Base-by-base conservation (phyloP, 2,797 vertebrate genomes). In the Pangasius krempfi region DNA sequence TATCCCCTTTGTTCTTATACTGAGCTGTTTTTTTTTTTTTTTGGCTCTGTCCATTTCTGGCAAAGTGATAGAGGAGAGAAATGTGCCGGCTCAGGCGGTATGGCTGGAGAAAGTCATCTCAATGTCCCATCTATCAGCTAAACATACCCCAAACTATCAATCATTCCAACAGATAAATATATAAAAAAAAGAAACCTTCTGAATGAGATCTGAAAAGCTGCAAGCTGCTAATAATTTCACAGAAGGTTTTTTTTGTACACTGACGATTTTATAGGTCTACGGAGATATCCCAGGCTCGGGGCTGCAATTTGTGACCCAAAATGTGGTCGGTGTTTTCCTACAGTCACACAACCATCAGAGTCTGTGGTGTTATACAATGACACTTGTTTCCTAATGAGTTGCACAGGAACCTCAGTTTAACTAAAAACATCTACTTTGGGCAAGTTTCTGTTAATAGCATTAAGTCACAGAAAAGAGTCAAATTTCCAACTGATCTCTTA, bases 61-160 rank as follows among this genome's bases (percentile, higher is more conserved):
- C 80, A 87, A 88, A 58, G 88, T 92, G 88, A 91, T 92, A 94
- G 88, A 90, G 89, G 84, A 85, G 50, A 92, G 86, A 95, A 96
- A 96, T 95, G 94, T 95, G 95, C 95, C 95, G 95, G 96, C 84
- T 91, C 89, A 62, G 92, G 89, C 62, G 3, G 18, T 54, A 50
- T 62, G 75, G 50, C 50, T 47, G 85, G 79, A 81, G 84, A 83
- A 82, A 88, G 86, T 86, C 86, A 88, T 85, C 85, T 91, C 88
- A 90, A 62, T 62, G 50, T 86, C 58, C 89, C n/a, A 30, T 83
- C 66, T 89, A 50, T 78, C 79, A 86, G 54, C 56, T 33, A 5
- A 44, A 33, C 20, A 73, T 56, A 89, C 70, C 27, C 47, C 37
- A 82, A 20, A 76, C 25, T 33, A 73, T 30, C 22, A 27, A 66